These are phyloP conservation scores for Platalea minor DNA, from an alignment of 2,797 vertebrate genomes.

Conservation along the genomic window DNA sequence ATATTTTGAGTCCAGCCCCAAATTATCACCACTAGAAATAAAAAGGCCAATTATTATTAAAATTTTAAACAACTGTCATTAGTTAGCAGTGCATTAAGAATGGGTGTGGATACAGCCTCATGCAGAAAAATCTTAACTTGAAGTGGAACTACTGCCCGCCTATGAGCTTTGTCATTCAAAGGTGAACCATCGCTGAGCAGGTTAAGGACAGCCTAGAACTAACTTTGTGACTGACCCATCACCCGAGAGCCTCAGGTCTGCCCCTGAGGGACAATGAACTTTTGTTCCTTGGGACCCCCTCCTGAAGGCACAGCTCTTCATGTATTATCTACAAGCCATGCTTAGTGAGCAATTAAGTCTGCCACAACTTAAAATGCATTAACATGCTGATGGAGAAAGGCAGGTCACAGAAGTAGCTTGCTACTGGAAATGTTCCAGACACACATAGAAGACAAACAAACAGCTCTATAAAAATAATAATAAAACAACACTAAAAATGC, in stretches of 20 bases:
- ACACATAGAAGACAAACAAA: neutral
- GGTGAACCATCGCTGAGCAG: neutral
- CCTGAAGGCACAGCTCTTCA: neutral
- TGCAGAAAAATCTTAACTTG: neutral
- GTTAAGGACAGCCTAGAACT: neutral
- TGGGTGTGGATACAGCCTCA: neutral
- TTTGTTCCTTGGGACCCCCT: neutral
- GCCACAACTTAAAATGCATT: neutral
- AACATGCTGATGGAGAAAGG: fast-evolving
- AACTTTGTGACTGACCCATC: neutral
- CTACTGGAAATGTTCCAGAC: neutral
- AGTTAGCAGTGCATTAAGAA: neutral
- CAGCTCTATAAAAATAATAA: neutral
- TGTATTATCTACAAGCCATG: neutral
- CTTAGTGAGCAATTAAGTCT: too few species aligned
- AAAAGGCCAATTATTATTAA: neutral
- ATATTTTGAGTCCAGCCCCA: constrained; percentile 88
- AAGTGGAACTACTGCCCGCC: neutral
- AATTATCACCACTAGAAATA: constrained; percentile 73
- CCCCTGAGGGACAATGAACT: neutral
- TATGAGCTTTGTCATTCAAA: neutral
- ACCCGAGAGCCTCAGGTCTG: neutral
- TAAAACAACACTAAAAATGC: neutral
- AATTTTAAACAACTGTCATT: neutral
- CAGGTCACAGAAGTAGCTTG: neutral